Conservation (phyloP, 2,797 vertebrate species). For the Gambelia wislizenii region DNA sequence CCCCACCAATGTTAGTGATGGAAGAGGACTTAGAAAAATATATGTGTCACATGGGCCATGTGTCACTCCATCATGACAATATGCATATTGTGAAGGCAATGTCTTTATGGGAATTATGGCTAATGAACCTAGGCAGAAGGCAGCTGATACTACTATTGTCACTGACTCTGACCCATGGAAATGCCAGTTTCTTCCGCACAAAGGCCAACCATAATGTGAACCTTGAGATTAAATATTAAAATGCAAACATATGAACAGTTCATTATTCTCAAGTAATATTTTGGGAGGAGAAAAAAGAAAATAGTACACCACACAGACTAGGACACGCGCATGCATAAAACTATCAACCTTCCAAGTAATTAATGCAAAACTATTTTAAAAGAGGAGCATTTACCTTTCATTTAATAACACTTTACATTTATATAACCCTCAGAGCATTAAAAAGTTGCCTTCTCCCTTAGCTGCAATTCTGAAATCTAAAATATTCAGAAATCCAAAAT, state of each 20-base stretch:
- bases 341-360: neutral
- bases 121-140: neutral
- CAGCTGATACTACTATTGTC: neutral
- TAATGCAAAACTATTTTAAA: conserved; percentile 4
- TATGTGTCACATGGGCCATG: too few species aligned
- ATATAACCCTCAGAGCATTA: too few species aligned
- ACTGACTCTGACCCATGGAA: neutral
- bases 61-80: too few species aligned
- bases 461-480: too few species aligned
- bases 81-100: too few species aligned
- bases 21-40: neutral
- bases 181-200: neutral
- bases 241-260: neutral
- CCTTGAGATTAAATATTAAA: conserved; percentile 32
- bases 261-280: conserved; percentile 15
- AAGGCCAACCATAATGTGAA: conserved; percentile 11
- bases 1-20: neutral
- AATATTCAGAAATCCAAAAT: too few species aligned
- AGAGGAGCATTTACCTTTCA: neutral
- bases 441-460: too few species aligned
- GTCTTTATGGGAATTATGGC: neutral
- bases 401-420: neutral
- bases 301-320: neutral
- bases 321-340: neutral
- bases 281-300: neutral